Conservation (phyloP, 1,140 invertebrate genomes). For the Scaptomyza hsui region DNA sequence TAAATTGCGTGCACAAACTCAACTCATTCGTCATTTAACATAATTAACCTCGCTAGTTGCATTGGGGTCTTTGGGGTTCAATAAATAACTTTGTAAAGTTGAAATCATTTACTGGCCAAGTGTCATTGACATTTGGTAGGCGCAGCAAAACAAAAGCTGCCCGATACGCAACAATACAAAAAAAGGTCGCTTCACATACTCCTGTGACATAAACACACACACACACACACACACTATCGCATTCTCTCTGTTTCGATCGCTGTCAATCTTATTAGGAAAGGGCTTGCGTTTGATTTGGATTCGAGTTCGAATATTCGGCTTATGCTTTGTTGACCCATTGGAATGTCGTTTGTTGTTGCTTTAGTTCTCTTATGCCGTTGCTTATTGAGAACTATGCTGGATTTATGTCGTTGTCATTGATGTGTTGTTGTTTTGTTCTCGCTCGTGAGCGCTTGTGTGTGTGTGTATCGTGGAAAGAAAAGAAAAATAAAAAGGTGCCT, state of each 20-base stretch:
- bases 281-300: slow-evolving; percentile 54
- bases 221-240: neutral
- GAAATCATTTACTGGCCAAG: slow-evolving; percentile 10
- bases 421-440: neutral
- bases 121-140: slow-evolving; percentile 60
- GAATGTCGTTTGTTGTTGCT: slow-evolving; percentile 22
- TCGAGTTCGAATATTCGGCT: slow-evolving; percentile 18
- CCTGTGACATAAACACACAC: neutral
- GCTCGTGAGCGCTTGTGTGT: neutral
- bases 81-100: slow-evolving; percentile 51
- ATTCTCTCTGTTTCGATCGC: neutral
- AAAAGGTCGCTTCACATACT: neutral
- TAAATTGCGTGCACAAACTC: neutral
- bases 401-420: slow-evolving; percentile 36
- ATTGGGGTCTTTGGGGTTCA: slow-evolving; percentile 35
- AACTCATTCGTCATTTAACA: slow-evolving; percentile 61
- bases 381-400: slow-evolving; percentile 21
- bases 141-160: slow-evolving; percentile 12
- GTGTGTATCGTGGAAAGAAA: neutral
- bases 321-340: slow-evolving; percentile 39
- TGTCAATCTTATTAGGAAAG: slow-evolving; percentile 27
- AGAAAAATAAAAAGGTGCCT: slow-evolving; percentile 20
- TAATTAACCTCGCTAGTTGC: slow-evolving; percentile 58
- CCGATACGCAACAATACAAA: neutral
- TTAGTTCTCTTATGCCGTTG: slow-evolving; percentile 7